phyloP scores from a whole-genome alignment of 2,113 vertebrate genomes.

The Trichechus manatus region DNA sequence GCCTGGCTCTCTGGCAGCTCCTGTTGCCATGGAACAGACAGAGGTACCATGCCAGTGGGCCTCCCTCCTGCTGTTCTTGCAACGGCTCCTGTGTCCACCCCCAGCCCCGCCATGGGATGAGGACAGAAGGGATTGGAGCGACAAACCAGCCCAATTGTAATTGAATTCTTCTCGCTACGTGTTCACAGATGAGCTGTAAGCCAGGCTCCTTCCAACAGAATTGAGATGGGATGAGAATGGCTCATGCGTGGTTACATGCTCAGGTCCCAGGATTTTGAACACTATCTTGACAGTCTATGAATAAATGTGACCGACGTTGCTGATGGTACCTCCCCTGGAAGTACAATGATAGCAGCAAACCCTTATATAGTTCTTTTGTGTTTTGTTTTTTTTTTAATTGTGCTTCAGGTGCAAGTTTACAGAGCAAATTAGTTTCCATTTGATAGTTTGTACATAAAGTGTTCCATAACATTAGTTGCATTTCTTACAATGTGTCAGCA shows the following conservation, averaged over 20 bases:
- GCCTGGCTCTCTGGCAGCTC: not conserved
- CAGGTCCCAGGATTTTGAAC: not conserved
- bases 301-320: not conserved
- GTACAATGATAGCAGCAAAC: not conserved
- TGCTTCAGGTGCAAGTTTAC: too few species aligned
- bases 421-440: too few species aligned
- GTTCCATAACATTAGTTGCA: too few species aligned
- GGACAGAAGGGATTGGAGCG: not conserved
- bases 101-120: not conserved
- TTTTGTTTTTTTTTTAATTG: too few species aligned
- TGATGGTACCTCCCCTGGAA: not conserved
- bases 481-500: too few species aligned
- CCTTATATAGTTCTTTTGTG: not conserved
- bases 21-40: not conserved
- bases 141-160: not conserved
- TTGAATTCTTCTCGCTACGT: not conserved
- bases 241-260: not conserved
- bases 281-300: not conserved
- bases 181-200: not conserved
- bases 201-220: not conserved
- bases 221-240: not conserved
- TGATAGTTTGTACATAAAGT: too few species aligned
- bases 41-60: not conserved
- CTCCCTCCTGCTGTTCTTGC: not conserved
- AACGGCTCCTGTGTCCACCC: too few species aligned